Percentiles rank a stretch among this genome's conserved stretches.
phyloP scores from a whole-genome alignment of 2,888 invertebrate species.

The Entomobrya proxima region DNA sequence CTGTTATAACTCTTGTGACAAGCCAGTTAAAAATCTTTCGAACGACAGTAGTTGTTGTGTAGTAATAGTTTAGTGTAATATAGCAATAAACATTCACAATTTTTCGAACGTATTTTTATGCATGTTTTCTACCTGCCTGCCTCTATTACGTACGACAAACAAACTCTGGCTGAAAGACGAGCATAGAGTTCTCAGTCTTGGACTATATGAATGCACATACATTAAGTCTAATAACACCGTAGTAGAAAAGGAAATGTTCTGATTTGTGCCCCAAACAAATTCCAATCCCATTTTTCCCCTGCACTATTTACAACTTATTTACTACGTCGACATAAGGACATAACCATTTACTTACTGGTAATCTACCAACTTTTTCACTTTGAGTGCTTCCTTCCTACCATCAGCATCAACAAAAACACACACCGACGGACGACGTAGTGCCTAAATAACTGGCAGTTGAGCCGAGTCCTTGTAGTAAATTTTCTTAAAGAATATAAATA shows the following conservation, averaged over 20 bases:
- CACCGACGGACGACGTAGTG: conserved; percentile 6
- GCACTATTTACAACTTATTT: conserved; percentile 67
- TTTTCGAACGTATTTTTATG: conserved; percentile 27
- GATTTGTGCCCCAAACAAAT: conserved; percentile 66
- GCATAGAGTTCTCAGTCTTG: background rate
- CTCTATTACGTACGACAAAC: conserved; percentile 1
- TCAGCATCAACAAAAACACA: conserved; percentile 35
- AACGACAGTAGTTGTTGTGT: background rate
- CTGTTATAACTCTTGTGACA: conserved; percentile 25
- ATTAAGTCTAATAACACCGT: conserved; percentile 11
- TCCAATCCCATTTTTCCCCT: conserved; percentile 61
- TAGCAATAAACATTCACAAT: conserved; percentile 34
- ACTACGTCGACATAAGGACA: conserved; percentile 58
- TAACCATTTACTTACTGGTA: conserved; percentile 51
- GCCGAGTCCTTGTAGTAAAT: background rate
- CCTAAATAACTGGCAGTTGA: background rate
- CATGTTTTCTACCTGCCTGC: conserved; percentile 42
- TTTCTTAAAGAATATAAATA: background rate
- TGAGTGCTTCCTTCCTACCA: conserved; percentile 53
- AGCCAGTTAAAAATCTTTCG: conserved; percentile 34
- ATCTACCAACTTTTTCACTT: conserved; percentile 50
- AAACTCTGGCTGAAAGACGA: conserved; percentile 6
- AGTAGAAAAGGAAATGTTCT: conserved; percentile 47
- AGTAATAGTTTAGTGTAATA: background rate
- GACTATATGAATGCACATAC: background rate